phyloP scores from a whole-genome alignment of 23 tunicate genomes.

The Styela clava region DNA sequence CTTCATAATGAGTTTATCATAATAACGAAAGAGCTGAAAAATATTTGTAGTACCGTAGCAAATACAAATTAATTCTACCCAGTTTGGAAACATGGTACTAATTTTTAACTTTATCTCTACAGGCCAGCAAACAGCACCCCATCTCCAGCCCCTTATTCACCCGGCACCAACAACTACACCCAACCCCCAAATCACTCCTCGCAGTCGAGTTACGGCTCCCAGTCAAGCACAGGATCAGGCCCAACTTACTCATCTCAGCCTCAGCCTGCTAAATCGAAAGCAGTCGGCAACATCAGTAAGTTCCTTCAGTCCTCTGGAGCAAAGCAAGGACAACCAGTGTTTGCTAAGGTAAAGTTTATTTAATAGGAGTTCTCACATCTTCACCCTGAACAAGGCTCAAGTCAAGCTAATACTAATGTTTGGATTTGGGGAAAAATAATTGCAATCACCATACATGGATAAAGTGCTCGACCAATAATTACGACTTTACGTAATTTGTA shows the following conservation, averaged over 20 bases:
- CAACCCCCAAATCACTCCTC: neutral
- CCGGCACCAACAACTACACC: neutral
- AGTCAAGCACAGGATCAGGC: neutral
- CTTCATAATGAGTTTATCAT: too few relatives aligned
- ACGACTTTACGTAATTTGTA: too few relatives aligned
- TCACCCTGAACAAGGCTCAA: too few relatives aligned
- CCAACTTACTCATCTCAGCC: conserved; percentile 9
- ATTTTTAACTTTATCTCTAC: too few relatives aligned
- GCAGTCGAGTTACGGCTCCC: neutral
- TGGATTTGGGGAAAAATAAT: too few relatives aligned
- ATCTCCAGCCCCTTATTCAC: conserved; percentile 14
- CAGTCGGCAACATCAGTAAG: conserved; percentile 63
- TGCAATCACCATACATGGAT: too few relatives aligned
- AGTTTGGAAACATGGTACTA: too few relatives aligned
- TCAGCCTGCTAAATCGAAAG: conserved; percentile 23
- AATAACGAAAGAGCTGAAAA: too few relatives aligned
- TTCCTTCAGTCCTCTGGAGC: conserved; percentile 66
- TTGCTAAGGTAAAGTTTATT: conserved; percentile 51
- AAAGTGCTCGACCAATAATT: too few relatives aligned
- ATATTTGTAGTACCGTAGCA: too few relatives aligned
- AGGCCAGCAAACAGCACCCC: neutral
- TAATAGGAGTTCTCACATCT: neutral
- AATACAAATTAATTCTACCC: too few relatives aligned
- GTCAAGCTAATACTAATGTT: conserved; percentile 1
- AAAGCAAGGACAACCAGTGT: conserved; percentile 63